These are phyloP conservation scores for Turnix velox DNA, from an alignment of 2,113 vertebrate species.

Conservation along the genomic window DNA sequence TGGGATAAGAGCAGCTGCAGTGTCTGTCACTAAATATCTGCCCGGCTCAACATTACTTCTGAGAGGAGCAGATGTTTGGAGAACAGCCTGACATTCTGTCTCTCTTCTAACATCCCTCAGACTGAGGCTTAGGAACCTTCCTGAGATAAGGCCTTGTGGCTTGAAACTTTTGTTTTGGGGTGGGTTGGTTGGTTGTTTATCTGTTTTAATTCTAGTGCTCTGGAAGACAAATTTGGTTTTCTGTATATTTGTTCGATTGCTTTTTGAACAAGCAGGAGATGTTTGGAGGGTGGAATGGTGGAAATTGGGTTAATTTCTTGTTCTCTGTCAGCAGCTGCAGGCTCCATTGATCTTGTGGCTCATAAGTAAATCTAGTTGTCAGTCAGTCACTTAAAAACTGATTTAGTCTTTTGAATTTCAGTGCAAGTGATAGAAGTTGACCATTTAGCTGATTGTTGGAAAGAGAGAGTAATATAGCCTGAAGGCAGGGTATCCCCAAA, in stretches of 20 bases:
- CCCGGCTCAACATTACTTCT: not conserved
- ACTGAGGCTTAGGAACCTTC: not conserved
- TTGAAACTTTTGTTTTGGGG: not conserved
- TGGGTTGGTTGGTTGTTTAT: not conserved
- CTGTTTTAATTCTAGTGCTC: not conserved
- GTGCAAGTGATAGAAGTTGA: not conserved
- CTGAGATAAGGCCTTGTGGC: not conserved
- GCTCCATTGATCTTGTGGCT: not conserved
- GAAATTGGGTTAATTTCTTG: not conserved
- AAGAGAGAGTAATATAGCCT: not conserved
- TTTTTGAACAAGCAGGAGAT: not conserved
- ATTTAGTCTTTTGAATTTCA: not conserved
- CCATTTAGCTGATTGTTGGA: not conserved
- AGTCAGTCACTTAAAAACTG: not conserved
- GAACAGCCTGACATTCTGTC: not conserved
- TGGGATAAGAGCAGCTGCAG: not conserved
- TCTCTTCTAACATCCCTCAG: not conserved
- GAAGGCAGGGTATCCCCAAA: not conserved
- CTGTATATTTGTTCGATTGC: not conserved
- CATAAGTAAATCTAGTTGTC: not conserved
- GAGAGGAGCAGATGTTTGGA: not conserved
- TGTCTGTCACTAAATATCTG: not conserved
- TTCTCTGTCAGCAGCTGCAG: not conserved
- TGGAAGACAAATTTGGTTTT: not conserved
- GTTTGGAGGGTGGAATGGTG: not conserved